phyloP scores from a whole-genome alignment of 23 tunicate species.

The Botrylloides violaceus region DNA sequence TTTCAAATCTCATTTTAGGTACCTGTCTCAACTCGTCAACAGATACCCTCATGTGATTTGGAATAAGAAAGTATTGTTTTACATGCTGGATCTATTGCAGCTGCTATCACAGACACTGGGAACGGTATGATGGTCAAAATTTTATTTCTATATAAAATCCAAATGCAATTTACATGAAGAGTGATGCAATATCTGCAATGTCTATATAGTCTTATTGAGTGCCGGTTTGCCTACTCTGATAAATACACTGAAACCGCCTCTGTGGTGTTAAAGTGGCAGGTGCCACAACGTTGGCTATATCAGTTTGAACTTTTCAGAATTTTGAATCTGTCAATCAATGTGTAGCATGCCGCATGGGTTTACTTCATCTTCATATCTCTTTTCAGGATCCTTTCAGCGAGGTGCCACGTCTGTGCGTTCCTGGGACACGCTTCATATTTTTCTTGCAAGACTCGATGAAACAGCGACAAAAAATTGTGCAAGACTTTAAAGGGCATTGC shows the following conservation, averaged over 20 bases:
- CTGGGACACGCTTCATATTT: slow-evolving; percentile 41
- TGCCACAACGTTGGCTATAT: too few relatives aligned
- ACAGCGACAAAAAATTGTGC: slow-evolving; percentile 56
- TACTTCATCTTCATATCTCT: background rate
- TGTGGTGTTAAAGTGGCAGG: too few relatives aligned
- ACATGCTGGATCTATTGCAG: slow-evolving; percentile 66
- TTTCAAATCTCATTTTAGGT: slow-evolving; percentile 27
- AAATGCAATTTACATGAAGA: too few relatives aligned
- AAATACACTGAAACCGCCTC: too few relatives aligned
- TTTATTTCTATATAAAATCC: too few relatives aligned
- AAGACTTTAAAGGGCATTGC: slow-evolving; percentile 73
- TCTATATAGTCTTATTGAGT: too few relatives aligned
- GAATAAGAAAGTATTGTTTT: slow-evolving; percentile 43
- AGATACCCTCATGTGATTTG: slow-evolving; percentile 76
- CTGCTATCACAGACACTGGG: slow-evolving; percentile 56
- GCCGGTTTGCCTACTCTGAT: too few relatives aligned
- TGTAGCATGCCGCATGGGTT: too few relatives aligned
- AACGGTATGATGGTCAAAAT: too few relatives aligned
- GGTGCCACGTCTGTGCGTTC: slow-evolving; percentile 40
- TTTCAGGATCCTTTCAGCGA: slow-evolving; percentile 63
- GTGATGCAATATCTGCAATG: too few relatives aligned
- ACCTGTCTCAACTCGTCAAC: slow-evolving; percentile 54
- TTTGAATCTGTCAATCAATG: too few relatives aligned
- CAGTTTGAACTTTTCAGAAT: too few relatives aligned
- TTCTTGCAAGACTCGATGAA: slow-evolving; percentile 74